Evolutionary conservation across 2,888 invertebrate species (phyloP), one percentile per base, ranked within the genome.

Genomic region (Theretra japonica): DNA sequence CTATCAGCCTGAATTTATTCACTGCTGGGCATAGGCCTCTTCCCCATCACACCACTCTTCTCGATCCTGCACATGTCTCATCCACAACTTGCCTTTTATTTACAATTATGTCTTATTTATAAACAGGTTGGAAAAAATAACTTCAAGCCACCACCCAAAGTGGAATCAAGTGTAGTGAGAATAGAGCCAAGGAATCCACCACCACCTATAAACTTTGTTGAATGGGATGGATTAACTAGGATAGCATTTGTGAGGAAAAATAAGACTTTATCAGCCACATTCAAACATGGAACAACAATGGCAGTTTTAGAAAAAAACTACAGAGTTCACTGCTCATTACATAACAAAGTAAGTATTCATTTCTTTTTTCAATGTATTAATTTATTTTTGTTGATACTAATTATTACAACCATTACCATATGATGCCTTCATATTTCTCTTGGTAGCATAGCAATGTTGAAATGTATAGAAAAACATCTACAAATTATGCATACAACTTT

Each of bases 91-190:
- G n/a, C n/a, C n/a, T 41, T 11, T 41, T 41, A 15, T 41, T 41
- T 33, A 69, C 48, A 25, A 25, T 25, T 50, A 33, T 25, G 59
- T 48, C 28, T 72, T 28, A 57, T 48, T 53, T 57, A 58, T 69
- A 57, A 6, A 78, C 88, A 97, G 96, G 98, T 99, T 82, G 99
- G 99, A 1, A 98, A 98, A 93, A 99, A 99, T 89, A 99, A 99
- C 92, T 99, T 99, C 87, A 96, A 97, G 76, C 99, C 99, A 23
- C 99, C 99, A 59, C 99, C 99, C 6, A 99, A 99, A 95, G 99
- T 99, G 0, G 99, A 99, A 89, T 99, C 99, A 0, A 98, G 98
- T 90, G 99, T 99, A 2, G 99, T 99, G 0, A 95, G 99, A 83
- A 97, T 99, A 86, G 99, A 99, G 87, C 99, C 99, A 0, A 96